These are phyloP conservation scores for Tragelaphus scriptus DNA, from an alignment of 2,113 vertebrate species.

Conservation along the genomic window DNA sequence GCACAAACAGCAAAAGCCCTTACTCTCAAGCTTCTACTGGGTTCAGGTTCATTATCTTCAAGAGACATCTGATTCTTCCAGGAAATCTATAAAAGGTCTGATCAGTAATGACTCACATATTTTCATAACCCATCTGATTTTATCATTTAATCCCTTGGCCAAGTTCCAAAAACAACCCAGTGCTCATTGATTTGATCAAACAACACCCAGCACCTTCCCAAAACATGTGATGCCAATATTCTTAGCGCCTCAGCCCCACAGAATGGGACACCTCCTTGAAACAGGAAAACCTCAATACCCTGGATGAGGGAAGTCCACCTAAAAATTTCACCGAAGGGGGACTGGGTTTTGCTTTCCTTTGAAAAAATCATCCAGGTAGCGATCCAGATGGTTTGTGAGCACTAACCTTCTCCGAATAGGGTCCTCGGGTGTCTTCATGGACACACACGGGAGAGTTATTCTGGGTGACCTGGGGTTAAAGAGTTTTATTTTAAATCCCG, in stretches of 20 bases:
- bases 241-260: neutral
- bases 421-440: slow-evolving; percentile 61
- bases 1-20: slow-evolving; percentile 2
- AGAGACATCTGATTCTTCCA: neutral
- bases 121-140: slow-evolving; percentile 22
- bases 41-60: slow-evolving; percentile 43
- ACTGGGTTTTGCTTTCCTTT: neutral
- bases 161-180: neutral
- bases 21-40: neutral
- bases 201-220: neutral
- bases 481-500: slow-evolving; percentile 80
- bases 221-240: fast-evolving
- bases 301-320: neutral
- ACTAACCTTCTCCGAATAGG: slow-evolving; percentile 59
- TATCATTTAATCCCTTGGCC: neutral
- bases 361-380: neutral
- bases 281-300: neutral
- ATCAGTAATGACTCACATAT: neutral
- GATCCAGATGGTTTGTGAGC: neutral
- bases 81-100: neutral
- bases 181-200: neutral
- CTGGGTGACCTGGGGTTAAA: slow-evolving; percentile 73
- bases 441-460: slow-evolving; percentile 68
- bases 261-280: neutral
- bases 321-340: neutral